These are phyloP conservation scores for Kryptopterus vitreolus DNA, from an alignment of 2,797 vertebrate species.

Conservation along the genomic window DNA sequence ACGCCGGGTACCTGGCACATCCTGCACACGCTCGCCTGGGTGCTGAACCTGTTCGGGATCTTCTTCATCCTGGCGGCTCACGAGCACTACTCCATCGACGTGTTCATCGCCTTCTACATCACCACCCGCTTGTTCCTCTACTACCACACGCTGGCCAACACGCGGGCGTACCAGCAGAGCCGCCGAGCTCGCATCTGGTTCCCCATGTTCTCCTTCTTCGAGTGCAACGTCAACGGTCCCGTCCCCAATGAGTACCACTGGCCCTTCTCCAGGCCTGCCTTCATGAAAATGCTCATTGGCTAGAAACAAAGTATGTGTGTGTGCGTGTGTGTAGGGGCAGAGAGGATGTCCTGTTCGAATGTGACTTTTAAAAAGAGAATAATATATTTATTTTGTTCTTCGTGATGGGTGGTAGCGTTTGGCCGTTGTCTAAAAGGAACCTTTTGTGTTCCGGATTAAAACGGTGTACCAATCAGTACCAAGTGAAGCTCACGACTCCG, in stretches of 20 bases:
- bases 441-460: background rate
- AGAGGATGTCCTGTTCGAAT: background rate
- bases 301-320: background rate
- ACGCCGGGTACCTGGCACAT: constrained; percentile 98
- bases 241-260: constrained; percentile 98
- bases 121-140: constrained; percentile 98
- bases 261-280: constrained; percentile 87
- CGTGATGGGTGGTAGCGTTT: background rate
- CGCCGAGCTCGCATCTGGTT: constrained; percentile 98
- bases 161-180: constrained; percentile 96
- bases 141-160: constrained; percentile 97
- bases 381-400: constrained; percentile 6
- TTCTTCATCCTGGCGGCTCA: constrained; percentile 99
- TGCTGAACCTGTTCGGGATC: constrained; percentile 97
- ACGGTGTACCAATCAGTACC: background rate
- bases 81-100: constrained; percentile 98
- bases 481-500: background rate
- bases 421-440: background rate
- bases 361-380: background rate
- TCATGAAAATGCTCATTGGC: constrained; percentile 83
- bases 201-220: constrained; percentile 99
- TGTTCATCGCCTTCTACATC: constrained; percentile 99
- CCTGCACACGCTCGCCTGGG: constrained; percentile 97
- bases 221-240: constrained; percentile 95
- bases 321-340: background rate